Conservation (phyloP, 2,113 vertebrate species). For the Ondatra zibethicus region DNA sequence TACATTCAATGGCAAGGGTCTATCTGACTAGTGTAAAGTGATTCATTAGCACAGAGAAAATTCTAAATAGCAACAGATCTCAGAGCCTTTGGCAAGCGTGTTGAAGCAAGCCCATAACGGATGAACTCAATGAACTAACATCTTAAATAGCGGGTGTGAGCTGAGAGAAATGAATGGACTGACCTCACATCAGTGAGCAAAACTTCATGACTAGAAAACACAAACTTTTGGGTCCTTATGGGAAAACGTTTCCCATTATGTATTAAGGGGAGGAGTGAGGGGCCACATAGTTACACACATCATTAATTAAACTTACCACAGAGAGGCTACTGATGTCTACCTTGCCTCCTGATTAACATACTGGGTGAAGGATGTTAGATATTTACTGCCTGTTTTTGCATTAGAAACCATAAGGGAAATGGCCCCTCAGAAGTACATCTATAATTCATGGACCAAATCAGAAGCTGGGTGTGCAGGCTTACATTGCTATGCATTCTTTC, state of each 20-base stretch:
- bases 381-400: constrained; percentile 62
- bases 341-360: constrained; percentile 66
- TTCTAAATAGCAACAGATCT: constrained; percentile 55
- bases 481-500: constrained; percentile 10
- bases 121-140: constrained; percentile 81
- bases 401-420: constrained; percentile 64
- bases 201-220: constrained; percentile 80
- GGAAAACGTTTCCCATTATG: constrained; percentile 72
- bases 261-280: constrained; percentile 54
- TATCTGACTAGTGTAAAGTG: constrained; percentile 69
- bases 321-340: constrained; percentile 37
- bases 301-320: constrained; percentile 73
- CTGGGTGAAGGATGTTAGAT: constrained; percentile 54
- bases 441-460: constrained; percentile 75
- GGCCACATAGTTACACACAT: constrained; percentile 30
- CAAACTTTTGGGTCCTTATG: constrained; percentile 58
- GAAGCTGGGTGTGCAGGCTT: constrained; percentile 31
- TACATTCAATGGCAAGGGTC: constrained; percentile 56
- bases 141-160: constrained; percentile 80
- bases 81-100: constrained; percentile 70
- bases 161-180: constrained; percentile 79
- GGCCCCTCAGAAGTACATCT: constrained; percentile 64
- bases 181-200: constrained; percentile 77
- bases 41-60: constrained; percentile 76
- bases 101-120: constrained; percentile 76